Conservation (phyloP, 2,797 vertebrate species). For the Galagoides demidoff region DNA sequence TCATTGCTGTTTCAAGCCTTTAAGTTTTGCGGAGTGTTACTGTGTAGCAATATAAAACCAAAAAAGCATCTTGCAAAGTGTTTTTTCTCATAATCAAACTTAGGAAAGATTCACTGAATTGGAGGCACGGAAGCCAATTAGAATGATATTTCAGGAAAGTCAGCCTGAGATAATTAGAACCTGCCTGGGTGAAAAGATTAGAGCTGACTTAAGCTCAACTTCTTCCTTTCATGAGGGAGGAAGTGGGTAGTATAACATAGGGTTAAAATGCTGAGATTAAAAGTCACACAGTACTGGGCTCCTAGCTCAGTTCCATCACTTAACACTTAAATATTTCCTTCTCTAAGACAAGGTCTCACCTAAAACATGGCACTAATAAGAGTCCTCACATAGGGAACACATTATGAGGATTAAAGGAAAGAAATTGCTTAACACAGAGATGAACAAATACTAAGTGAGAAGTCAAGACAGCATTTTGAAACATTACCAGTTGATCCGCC, state of each 20-base stretch:
- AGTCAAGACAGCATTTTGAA: not conserved
- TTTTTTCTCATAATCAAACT: constrained; percentile 35
- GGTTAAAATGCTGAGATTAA: not conserved
- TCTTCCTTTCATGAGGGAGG: not conserved
- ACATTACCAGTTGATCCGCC: not conserved
- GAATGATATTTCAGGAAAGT: not conserved
- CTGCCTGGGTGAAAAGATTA: not conserved
- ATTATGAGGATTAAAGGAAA: not conserved
- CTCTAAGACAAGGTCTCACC: not conserved
- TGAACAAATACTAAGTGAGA: not conserved
- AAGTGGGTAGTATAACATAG: not conserved
- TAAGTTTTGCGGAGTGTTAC: not conserved
- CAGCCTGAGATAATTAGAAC: not conserved
- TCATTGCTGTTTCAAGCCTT: not conserved
- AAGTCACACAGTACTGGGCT: not conserved
- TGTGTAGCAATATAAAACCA: not conserved
- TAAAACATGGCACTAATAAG: not conserved
- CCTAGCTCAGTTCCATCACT: not conserved
- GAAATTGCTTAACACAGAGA: not conserved
- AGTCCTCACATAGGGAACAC: not conserved
- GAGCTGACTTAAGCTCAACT: not conserved
- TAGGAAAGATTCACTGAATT: not conserved
- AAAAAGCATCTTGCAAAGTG: not conserved
- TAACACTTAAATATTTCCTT: not conserved
- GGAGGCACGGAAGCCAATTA: not conserved